Percentiles rank a stretch among this genome's conserved stretches.
These are phyloP conservation scores for Pocillopora grandis DNA, from an alignment of 92 coral and sea anemone genomes.

Conservation along the genomic window DNA sequence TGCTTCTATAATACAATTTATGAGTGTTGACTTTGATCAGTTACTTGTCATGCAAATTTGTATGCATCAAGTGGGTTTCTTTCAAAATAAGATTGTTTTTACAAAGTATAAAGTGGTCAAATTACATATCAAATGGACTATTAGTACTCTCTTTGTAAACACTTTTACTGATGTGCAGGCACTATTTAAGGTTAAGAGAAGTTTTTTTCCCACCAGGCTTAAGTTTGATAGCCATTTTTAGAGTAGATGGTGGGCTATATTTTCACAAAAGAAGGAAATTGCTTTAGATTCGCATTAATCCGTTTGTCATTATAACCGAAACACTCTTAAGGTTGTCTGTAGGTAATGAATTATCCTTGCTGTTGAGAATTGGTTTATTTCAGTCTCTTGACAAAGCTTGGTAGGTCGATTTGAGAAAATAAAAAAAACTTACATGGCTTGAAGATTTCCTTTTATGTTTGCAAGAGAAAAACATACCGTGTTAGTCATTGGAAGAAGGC, in stretches of 20 bases:
- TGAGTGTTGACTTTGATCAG: no score
- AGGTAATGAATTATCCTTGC: no score
- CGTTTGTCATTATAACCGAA: neutral
- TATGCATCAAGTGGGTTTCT: neutral
- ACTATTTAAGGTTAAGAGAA: neutral
- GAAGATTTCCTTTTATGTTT: no score
- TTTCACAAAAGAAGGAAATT: neutral
- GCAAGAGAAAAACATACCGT: no score
- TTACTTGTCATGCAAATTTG: neutral
- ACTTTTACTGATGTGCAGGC: neutral
- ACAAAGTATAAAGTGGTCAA: neutral
- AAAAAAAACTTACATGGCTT: no score
- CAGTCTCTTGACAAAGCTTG: no score
- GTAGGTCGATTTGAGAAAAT: no score
- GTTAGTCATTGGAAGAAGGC: no score
- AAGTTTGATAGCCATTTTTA: slow-evolving; percentile 1
- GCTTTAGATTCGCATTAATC: neutral
- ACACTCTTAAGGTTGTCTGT: no score
- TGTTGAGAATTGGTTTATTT: no score
- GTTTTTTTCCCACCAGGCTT: slow-evolving; percentile 6
- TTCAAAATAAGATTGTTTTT: neutral
- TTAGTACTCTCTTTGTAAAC: neutral
- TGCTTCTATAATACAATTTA: no score
- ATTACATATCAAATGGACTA: neutral
- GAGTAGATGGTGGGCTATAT: neutral